Percentiles rank a stretch among this genome's conserved stretches.
phyloP scores from a whole-genome alignment of 2,888 invertebrate genomes.

The Nephrocerus scutellatus region DNA sequence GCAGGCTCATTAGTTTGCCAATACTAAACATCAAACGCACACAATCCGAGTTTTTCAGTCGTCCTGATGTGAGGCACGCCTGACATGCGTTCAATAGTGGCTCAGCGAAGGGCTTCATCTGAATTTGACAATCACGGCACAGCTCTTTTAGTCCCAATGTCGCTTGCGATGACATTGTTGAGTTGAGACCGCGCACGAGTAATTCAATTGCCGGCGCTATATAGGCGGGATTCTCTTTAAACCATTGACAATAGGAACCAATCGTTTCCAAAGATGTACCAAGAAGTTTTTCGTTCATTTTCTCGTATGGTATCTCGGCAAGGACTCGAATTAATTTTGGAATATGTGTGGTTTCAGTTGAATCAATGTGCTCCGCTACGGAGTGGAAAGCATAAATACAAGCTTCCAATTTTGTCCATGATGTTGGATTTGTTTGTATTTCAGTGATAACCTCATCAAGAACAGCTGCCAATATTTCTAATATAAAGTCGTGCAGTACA shows the following conservation, averaged over 20 bases:
- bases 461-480: constrained; percentile 62
- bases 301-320: constrained; percentile 56
- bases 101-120: constrained; percentile 68
- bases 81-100: constrained; percentile 67
- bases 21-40: constrained; percentile 69
- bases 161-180: constrained; percentile 67
- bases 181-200: constrained; percentile 59
- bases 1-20: constrained; percentile 63
- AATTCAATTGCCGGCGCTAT: constrained; percentile 63
- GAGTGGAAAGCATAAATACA: constrained; percentile 61
- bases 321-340: constrained; percentile 57
- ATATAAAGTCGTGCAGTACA: constrained; percentile 67
- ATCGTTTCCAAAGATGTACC: constrained; percentile 70
- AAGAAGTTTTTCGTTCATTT: constrained; percentile 56
- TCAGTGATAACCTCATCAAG: constrained; percentile 53
- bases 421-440: constrained; percentile 41
- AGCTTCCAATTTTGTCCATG: constrained; percentile 59
- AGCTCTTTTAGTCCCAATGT: constrained; percentile 86
- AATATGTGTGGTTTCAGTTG: constrained; percentile 53
- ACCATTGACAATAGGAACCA: constrained; percentile 82
- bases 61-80: constrained; percentile 52
- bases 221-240: constrained; percentile 63
- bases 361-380: constrained; percentile 56
- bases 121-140: constrained; percentile 69
- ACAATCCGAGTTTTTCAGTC: constrained; percentile 60